Conservation (phyloP, 1,140 invertebrate genomes). For the Goniozus legneri region DNA sequence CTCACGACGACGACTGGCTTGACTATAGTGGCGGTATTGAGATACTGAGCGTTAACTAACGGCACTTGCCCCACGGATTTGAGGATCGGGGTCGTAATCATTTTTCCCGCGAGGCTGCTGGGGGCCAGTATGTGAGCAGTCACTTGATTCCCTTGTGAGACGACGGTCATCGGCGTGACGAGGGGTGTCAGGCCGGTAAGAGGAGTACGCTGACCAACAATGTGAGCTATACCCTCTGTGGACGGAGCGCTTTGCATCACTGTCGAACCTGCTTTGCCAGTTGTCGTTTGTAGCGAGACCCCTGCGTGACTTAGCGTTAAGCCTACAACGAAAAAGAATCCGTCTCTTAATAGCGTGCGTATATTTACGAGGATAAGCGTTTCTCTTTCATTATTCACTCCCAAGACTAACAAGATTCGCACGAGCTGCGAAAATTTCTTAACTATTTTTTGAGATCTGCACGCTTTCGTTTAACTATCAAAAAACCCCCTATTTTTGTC, state of each 20-base stretch:
- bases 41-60: slow-evolving; percentile 53
- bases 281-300: slow-evolving; percentile 42
- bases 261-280: slow-evolving; percentile 37
- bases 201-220: slow-evolving; percentile 47
- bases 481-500: too few relatives aligned
- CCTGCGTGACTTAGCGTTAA: slow-evolving; percentile 49
- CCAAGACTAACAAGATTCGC: background rate
- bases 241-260: slow-evolving; percentile 45
- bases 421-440: too few relatives aligned
- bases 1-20: slow-evolving; percentile 53
- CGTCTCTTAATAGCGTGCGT: background rate
- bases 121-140: slow-evolving; percentile 49
- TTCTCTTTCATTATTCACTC: background rate
- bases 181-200: slow-evolving; percentile 49
- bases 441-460: too few relatives aligned
- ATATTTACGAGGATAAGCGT: background rate
- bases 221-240: slow-evolving; percentile 50
- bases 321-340: slow-evolving; percentile 30
- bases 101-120: slow-evolving; percentile 48
- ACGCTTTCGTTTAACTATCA: too few relatives aligned
- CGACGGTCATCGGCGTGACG: slow-evolving; percentile 53
- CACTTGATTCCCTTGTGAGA: slow-evolving; percentile 52
- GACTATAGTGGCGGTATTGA: slow-evolving; percentile 52
- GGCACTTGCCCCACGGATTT: slow-evolving; percentile 52
- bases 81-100: slow-evolving; percentile 50